Evolutionary conservation across 2,888 invertebrate genomes (phyloP).

Genomic region (Cecidostiba fungosa): DNA sequence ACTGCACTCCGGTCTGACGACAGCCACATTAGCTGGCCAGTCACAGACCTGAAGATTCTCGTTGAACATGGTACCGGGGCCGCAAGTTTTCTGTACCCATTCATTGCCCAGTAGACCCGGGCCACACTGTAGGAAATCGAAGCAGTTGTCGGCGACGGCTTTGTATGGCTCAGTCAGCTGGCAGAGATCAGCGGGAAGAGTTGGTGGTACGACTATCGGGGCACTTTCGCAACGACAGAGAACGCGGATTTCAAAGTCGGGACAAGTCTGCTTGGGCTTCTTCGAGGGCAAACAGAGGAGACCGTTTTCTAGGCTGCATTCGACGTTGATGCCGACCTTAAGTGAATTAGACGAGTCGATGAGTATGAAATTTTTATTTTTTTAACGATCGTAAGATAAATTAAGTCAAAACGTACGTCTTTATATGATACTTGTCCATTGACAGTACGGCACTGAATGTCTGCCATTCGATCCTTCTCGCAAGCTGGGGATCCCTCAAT

Average conservation of each 20-base stretch:
- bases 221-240: constrained; percentile 83
- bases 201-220: neutral
- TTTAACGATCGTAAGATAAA: neutral
- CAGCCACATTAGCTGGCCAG: constrained; percentile 83
- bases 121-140: constrained; percentile 86
- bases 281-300: constrained; percentile 62
- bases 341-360: neutral
- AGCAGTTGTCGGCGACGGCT: constrained; percentile 83
- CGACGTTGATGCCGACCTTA: constrained; percentile 83
- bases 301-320: constrained; percentile 88
- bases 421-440: constrained; percentile 77
- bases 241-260: constrained; percentile 92
- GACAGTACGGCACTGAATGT: constrained; percentile 89
- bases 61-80: constrained; percentile 85
- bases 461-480: constrained; percentile 83
- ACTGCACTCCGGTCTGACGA: constrained; percentile 84
- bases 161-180: constrained; percentile 82
- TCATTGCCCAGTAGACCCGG: constrained; percentile 78
- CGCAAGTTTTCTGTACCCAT: constrained; percentile 82
- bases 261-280: constrained; percentile 81
- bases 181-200: constrained; percentile 66
- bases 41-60: constrained; percentile 85
- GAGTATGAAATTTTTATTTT: neutral
- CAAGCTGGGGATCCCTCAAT: constrained; percentile 83
- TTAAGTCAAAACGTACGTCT: constrained; percentile 31